A percentile compares a stretch with the other conserved stretches of the same genome.
Conservation (phyloP, 1,140 invertebrate species). For the Drosophila nannoptera region DNA sequence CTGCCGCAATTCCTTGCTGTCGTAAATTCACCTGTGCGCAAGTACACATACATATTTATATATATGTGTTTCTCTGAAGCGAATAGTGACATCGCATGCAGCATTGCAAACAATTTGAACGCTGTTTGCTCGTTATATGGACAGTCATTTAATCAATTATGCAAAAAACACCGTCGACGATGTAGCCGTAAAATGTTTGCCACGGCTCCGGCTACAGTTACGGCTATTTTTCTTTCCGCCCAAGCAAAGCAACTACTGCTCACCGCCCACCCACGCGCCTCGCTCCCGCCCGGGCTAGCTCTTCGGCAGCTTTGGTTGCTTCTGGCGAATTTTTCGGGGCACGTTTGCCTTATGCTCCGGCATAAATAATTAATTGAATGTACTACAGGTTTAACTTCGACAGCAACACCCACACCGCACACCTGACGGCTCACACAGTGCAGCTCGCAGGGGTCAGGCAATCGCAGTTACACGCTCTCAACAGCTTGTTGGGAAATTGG, state of each 20-base stretch:
- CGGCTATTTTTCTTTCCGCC: conserved; percentile 5
- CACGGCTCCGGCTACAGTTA: conserved; percentile 34
- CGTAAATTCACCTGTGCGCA: conserved; percentile 51
- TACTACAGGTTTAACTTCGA: conserved; percentile 54
- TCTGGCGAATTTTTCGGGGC: conserved; percentile 35
- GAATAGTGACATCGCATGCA: background rate
- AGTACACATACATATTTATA: background rate
- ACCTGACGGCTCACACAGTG: background rate
- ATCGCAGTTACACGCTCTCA: conserved; percentile 55
- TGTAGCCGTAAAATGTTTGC: conserved; percentile 73
- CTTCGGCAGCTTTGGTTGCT: conserved; percentile 18
- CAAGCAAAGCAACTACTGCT: background rate
- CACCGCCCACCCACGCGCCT: background rate
- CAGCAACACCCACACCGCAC: background rate
- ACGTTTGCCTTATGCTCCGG: conserved; percentile 70
- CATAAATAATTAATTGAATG: conserved; percentile 77
- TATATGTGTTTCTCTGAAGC: conserved; percentile 23
- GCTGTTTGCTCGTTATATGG: conserved; percentile 54
- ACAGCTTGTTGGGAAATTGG: conserved; percentile 51
- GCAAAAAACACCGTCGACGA: conserved; percentile 73
- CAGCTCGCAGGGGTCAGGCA: conserved; percentile 2
- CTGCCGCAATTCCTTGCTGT: conserved; percentile 37
- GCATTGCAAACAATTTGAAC: conserved; percentile 35
- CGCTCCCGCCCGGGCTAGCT: background rate
- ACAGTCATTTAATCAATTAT: conserved; percentile 76